Evolutionary conservation across 2,113 vertebrate species (phyloP).

Genomic region (Chaetorhynchus papuensis): DNA sequence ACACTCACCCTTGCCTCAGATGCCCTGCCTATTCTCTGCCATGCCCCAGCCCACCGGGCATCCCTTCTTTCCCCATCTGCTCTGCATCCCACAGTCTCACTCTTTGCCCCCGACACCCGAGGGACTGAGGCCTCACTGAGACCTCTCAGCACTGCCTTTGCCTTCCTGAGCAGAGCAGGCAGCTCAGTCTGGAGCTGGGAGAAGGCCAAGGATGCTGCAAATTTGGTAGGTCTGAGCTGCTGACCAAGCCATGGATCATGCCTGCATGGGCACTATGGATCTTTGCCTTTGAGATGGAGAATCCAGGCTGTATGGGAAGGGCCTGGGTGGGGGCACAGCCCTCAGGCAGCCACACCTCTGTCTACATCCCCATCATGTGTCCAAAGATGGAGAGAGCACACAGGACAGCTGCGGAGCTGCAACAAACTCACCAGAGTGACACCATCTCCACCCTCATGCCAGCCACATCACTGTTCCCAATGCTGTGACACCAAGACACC

Average conservation of each 20-base stretch:
- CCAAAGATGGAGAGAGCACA: neutral
- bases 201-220: neutral
- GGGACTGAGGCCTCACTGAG: neutral
- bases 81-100: neutral
- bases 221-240: neutral
- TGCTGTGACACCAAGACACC: neutral
- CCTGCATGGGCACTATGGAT: neutral
- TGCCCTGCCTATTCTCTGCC: neutral
- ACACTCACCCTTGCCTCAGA: neutral
- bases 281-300: neutral
- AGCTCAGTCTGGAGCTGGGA: neutral
- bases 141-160: neutral
- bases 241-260: neutral
- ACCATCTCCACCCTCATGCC: neutral
- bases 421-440: rapidly evolving
- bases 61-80: neutral
- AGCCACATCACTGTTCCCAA: neutral
- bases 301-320: neutral
- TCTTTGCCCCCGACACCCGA: rapidly evolving
- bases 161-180: neutral
- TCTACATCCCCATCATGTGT: neutral
- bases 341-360: neutral
- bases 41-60: neutral
- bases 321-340: neutral
- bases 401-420: neutral